Conservation (phyloP, 2,113 vertebrate species). For the Phalacrocorax carbo region DNA sequence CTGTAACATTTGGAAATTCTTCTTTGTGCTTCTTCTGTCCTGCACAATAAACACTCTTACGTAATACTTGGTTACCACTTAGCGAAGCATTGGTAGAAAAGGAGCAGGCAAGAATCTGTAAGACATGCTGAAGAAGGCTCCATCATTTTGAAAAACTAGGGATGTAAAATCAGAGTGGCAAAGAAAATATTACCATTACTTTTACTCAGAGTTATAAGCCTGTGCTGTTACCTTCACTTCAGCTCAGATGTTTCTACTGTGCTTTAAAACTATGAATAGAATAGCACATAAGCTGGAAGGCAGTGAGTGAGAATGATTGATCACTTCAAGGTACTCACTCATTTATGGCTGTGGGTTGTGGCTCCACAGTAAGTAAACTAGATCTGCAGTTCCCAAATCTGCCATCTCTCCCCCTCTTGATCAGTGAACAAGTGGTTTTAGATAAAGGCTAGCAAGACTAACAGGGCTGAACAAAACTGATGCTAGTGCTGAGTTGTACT, state of each 20-base stretch:
- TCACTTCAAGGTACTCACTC: background rate
- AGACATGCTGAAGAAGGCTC: background rate
- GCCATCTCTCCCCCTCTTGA: background rate
- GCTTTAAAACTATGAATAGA: background rate
- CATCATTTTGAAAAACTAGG: background rate
- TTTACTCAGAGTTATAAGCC: background rate
- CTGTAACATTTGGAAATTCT: background rate
- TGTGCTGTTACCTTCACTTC: background rate
- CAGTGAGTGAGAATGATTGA: background rate
- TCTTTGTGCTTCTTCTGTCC: background rate
- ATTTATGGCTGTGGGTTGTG: background rate
- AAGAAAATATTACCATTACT: background rate
- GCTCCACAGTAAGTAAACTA: background rate
- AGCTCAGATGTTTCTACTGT: background rate
- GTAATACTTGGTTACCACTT: background rate
- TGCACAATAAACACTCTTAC: accelerated
- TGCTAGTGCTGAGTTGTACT: background rate
- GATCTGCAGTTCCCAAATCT: background rate
- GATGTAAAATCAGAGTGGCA: background rate
- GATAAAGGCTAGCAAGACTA: background rate
- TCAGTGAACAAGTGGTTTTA: background rate
- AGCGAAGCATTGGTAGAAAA: background rate
- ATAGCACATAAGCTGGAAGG: background rate
- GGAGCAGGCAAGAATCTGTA: background rate
- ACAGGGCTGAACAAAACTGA: background rate